These are phyloP conservation scores for Ctenodactylus gundi DNA, from an alignment of 2,113 vertebrate species.

Conservation along the genomic window DNA sequence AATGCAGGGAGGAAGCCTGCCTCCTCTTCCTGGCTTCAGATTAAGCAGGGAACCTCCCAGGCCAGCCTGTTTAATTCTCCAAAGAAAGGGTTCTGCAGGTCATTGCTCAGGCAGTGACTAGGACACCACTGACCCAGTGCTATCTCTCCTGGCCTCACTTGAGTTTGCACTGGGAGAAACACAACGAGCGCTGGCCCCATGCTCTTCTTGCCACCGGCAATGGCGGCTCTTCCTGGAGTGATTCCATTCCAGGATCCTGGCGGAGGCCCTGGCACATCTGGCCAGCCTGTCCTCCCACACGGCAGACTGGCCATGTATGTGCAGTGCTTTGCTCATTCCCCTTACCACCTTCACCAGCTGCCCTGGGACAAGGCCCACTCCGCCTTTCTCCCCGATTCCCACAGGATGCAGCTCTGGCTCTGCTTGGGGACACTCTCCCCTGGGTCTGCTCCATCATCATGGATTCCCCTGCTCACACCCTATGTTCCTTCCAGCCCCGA, in stretches of 20 bases:
- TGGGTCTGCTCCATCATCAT: no score
- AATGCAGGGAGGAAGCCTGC: background rate
- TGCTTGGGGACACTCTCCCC: background rate
- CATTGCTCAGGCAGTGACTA: background rate
- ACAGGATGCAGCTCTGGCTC: background rate
- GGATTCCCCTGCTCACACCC: background rate
- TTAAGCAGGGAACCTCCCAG: background rate
- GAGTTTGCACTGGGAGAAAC: background rate
- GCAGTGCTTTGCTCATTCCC: background rate
- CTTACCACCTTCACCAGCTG: background rate
- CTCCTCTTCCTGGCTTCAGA: no score
- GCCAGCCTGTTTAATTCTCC: background rate
- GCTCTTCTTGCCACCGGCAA: background rate
- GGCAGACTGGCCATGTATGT: background rate
- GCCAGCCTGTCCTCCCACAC: background rate
- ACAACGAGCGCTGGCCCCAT: no score
- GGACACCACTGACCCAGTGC: background rate
- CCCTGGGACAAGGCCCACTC: background rate
- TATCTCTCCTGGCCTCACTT: background rate
- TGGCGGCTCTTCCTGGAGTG: rapidly evolving
- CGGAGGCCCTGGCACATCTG: background rate
- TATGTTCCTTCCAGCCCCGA: background rate
- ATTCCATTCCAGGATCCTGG: background rate
- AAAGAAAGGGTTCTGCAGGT: background rate
- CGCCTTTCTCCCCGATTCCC: background rate